Evolutionary conservation across 2,888 invertebrate genomes (phyloP), one percentile per base, ranked within the genome.

Genomic region (Neoascia interrupta): DNA sequence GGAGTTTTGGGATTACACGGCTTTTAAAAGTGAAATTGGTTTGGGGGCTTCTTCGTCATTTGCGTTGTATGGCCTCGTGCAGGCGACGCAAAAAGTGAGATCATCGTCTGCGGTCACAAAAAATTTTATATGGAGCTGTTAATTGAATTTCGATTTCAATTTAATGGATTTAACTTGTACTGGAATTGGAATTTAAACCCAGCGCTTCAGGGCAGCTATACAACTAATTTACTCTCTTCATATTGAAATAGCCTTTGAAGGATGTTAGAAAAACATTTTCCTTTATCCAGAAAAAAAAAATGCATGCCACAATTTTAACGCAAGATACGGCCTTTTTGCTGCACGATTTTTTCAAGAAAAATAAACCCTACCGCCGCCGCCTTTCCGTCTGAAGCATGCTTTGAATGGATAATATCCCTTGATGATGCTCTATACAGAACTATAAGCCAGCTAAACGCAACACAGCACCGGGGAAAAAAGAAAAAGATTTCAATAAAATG

Each of bases 51-150:
- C n/a, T n/a, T n/a, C n/a, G n/a, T n/a, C n/a, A n/a, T n/a, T n/a
- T n/a, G n/a, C n/a, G n/a, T 45, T 53, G 43, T 45, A 15, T 8
- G 19, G 19, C 31, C 10, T 43, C 34, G 23, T 8, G 11, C 15
- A 63, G 41, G 19, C 61, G 61, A 39, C 41, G 16, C n/a, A n/a
- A 5, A 31, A 34, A 64, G 54, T 64, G 64, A 64, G 64, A 64
- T 64, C 64, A 64, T 64, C 26, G 34, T 10, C 3, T 11, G 36
- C 23, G 16, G n/a, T n/a, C 45, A 10, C 6, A 5, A 16, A 18
- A 37, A 41, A 21, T n/a, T 15, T 16, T 41, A 31, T 49, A 61
- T 61, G 19, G n/a, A 31, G 28, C 18, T 49, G 19, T 11, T 43
- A 53, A 63, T 51, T 53, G 3, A 51, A 34, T 43, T 51, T 53